Percentiles rank a stretch among this genome's conserved stretches.
Conservation (phyloP, 2,797 vertebrate genomes). For the Silurus lanzhouensis region DNA sequence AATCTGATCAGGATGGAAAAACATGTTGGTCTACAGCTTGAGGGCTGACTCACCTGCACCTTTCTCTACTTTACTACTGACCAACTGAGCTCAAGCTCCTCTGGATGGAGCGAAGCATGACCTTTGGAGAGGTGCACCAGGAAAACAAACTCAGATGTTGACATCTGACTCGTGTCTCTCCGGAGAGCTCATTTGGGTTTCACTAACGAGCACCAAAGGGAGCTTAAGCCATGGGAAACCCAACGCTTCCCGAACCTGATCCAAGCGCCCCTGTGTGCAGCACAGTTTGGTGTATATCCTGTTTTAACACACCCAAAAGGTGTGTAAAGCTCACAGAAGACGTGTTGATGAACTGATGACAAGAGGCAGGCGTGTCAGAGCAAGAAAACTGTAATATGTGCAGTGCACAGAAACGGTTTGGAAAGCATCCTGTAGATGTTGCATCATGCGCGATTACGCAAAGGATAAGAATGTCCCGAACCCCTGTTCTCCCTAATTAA, state of each 20-base stretch:
- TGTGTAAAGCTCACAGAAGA: not conserved
- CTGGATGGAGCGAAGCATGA: not conserved
- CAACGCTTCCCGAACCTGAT: not conserved
- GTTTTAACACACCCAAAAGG: constrained; percentile 37
- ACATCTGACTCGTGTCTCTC: constrained; percentile 39
- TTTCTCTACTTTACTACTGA: not conserved
- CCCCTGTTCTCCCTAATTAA: not conserved
- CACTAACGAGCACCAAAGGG: constrained; percentile 43
- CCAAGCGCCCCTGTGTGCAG: not conserved
- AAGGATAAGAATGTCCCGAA: not conserved
- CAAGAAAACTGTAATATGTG: not conserved
- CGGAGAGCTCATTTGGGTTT: constrained; percentile 39
- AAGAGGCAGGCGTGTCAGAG: constrained; percentile 4
- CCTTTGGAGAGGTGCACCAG: not conserved
- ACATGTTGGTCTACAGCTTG: not conserved
- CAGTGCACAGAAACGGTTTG: not conserved
- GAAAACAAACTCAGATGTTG: constrained; percentile 39
- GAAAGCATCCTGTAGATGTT: not conserved
- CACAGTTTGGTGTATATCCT: not conserved
- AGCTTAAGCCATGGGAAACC: constrained; percentile 31
- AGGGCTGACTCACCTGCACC: not conserved
- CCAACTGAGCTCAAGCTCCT: not conserved
- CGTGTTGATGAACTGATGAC: not conserved
- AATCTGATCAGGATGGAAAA: not conserved
- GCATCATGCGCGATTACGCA: constrained; percentile 1